These are phyloP conservation scores for Prosapia bicincta DNA, from an alignment of 2,888 invertebrate species.

Conservation along the genomic window DNA sequence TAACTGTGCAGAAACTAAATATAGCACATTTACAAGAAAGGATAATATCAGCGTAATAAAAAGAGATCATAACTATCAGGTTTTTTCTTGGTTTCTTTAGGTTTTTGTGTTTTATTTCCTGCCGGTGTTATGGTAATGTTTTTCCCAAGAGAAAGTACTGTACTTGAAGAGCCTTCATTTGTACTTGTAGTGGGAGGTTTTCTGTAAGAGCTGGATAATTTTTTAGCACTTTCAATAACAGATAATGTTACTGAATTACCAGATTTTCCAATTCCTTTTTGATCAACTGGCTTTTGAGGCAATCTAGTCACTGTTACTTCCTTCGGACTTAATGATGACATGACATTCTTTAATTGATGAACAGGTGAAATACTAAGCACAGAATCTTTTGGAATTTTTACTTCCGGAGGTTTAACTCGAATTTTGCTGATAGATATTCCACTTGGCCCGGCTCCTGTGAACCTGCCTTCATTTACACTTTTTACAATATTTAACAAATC, in stretches of 20 bases:
- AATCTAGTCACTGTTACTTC: conserved; percentile 22
- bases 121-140: background rate
- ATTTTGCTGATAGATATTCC: conserved; percentile 17
- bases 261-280: background rate
- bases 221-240: conserved; percentile 10
- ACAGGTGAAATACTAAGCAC: conserved; percentile 20
- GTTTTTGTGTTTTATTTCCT: background rate
- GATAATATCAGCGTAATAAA: background rate
- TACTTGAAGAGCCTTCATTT: background rate
- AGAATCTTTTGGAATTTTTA: conserved; percentile 23
- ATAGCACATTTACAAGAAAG: background rate
- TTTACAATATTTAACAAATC: background rate
- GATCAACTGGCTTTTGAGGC: conserved; percentile 6
- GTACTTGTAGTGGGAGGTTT: background rate
- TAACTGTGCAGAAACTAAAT: background rate
- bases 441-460: conserved; percentile 6
- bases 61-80: background rate
- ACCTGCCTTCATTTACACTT: conserved; percentile 1
- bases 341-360: background rate
- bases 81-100: background rate
- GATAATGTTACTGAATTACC: conserved; percentile 10
- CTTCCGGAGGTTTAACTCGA: conserved; percentile 13
- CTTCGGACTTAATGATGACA: conserved; percentile 23
- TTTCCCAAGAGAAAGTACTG: background rate
- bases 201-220: background rate